Conservation (phyloP, 2,113 vertebrate genomes). For the Hyla sarda region DNA sequence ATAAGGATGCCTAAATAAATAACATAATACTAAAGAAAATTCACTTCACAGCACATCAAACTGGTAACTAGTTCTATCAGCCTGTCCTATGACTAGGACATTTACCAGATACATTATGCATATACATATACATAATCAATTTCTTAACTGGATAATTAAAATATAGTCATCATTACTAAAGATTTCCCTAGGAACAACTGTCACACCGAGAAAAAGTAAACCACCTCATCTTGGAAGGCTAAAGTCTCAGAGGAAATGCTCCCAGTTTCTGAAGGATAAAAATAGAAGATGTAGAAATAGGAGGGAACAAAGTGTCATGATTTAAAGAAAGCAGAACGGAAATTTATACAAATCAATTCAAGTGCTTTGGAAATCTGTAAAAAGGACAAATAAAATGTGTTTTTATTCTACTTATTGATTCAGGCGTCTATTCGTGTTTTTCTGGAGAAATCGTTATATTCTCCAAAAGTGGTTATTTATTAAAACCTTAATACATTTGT, state of each 20-base stretch:
- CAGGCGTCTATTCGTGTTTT: not conserved
- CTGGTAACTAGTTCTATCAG: not conserved
- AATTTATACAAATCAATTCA: conserved; percentile 21
- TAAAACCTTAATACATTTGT: not conserved
- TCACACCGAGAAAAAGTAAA: conserved; percentile 38
- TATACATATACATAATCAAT: conserved; percentile 8
- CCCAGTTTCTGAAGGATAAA: conserved; percentile 29
- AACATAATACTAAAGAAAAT: not conserved
- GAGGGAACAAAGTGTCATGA: conserved; percentile 1
- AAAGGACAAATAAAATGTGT: not conserved
- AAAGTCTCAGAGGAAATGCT: conserved; percentile 47
- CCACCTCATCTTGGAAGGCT: conserved; percentile 33
- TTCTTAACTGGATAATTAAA: conserved; percentile 29
- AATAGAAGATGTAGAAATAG: conserved; percentile 36
- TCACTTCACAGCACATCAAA: not conserved
- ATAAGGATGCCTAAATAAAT: not conserved
- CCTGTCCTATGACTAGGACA: not conserved
- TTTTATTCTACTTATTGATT: not conserved
- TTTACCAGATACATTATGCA: not conserved
- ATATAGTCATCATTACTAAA: conserved; percentile 33
- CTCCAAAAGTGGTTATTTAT: not conserved
- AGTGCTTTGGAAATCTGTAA: not conserved
- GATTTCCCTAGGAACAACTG: conserved; percentile 32
- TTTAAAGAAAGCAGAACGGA: conserved; percentile 6
- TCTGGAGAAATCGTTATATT: not conserved